Conservation (phyloP, 2,888 invertebrate species). For the Creontiades dilutus region DNA sequence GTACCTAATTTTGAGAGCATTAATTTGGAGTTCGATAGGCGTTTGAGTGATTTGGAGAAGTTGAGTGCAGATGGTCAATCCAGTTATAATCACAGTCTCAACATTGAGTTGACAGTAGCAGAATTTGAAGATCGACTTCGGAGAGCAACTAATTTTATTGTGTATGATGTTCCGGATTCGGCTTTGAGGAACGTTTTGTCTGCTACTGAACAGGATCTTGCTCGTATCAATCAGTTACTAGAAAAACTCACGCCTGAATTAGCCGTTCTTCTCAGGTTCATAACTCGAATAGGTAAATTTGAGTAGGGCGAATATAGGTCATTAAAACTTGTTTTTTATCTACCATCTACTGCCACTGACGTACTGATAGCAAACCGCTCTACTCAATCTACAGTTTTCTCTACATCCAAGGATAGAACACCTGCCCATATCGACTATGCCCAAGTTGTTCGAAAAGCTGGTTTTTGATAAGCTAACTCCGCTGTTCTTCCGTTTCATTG, state of each 20-base stretch:
- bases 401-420: too few species aligned
- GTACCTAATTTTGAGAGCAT: neutral
- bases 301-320: neutral
- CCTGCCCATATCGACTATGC: too few species aligned
- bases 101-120: neutral
- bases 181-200: neutral
- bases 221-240: neutral
- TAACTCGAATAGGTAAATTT: neutral
- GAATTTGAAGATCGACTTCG: neutral
- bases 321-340: neutral
- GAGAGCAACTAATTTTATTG: neutral
- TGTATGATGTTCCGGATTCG: neutral
- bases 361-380: too few species aligned
- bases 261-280: neutral
- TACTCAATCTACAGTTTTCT: too few species aligned
- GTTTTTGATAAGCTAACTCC: too few species aligned
- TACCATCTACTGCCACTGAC: neutral
- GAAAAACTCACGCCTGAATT: neutral
- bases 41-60: neutral
- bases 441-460: too few species aligned
- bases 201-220: constrained; percentile 1
- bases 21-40: neutral
- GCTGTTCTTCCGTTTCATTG: too few species aligned
- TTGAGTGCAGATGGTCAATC: neutral
- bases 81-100: neutral